Conservation (phyloP, 2,888 invertebrate species). For the Dendrolimus pini region DNA sequence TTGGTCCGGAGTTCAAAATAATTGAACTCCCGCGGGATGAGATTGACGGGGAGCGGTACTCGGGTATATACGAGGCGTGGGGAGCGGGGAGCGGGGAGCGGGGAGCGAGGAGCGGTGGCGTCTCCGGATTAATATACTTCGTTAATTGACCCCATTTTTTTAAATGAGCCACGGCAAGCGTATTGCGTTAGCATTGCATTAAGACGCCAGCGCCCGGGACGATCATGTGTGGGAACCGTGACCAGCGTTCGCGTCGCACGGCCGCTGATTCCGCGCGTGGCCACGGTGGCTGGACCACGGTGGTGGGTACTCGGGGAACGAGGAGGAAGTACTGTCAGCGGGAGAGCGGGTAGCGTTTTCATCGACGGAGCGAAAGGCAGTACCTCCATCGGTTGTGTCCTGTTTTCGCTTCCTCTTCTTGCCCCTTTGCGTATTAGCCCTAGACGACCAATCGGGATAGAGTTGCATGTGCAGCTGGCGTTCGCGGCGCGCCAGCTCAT, state of each 20-base stretch:
- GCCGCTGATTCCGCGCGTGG: constrained; percentile 7
- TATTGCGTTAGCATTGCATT: constrained; percentile 28
- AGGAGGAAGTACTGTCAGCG: constrained; percentile 12
- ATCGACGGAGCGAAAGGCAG: constrained; percentile 76
- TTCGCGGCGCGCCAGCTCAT: constrained; percentile 98
- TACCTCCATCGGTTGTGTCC: constrained; percentile 98
- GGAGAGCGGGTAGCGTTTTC: constrained; percentile 16
- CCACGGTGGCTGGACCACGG: constrained; percentile 8
- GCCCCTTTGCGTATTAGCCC: constrained; percentile 99
- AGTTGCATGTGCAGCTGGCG: constrained; percentile 99
- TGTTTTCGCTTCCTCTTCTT: constrained; percentile 99
- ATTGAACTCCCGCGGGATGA: constrained; percentile 55
- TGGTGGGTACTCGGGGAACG: constrained; percentile 13
- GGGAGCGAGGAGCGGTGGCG: constrained; percentile 46
- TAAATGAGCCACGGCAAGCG: constrained; percentile 39
- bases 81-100: constrained; percentile 16
- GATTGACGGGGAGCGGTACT: constrained; percentile 18
- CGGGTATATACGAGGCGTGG: constrained; percentile 5
- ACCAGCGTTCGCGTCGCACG: constrained; percentile 23
- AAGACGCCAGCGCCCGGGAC: constrained; percentile 49
- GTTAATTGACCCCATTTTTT: constrained; percentile 68
- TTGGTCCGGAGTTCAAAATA: constrained; percentile 61
- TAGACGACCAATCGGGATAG: constrained; percentile 99
- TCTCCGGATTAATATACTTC: constrained; percentile 58
- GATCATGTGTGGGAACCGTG: constrained; percentile 30